Evolutionary conservation across 2,797 vertebrate genomes (phyloP).

Genomic region (Ciconia nigra): DNA sequence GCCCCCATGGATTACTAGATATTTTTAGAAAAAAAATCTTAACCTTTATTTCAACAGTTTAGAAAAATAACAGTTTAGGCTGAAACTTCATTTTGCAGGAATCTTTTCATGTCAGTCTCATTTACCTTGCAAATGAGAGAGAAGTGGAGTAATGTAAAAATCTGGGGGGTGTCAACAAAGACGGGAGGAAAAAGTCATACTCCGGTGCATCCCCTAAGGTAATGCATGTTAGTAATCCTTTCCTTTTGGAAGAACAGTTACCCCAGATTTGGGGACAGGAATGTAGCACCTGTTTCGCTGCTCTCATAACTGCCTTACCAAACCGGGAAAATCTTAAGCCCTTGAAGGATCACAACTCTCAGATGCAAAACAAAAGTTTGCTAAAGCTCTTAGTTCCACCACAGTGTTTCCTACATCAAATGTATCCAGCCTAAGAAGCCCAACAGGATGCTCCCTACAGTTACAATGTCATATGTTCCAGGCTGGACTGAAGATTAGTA

Average conservation of each 20-base stretch:
- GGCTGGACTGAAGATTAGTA: not conserved
- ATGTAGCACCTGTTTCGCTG: not conserved
- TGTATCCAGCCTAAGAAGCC: not conserved
- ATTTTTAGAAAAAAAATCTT: not conserved
- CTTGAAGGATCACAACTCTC: not conserved
- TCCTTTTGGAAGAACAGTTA: not conserved
- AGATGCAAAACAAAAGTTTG: not conserved
- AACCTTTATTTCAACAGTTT: not conserved
- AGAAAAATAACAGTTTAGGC: not conserved
- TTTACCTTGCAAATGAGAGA: not conserved
- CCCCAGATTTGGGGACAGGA: not conserved
- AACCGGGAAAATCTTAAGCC: not conserved
- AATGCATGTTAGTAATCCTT: no score
- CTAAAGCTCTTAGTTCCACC: not conserved
- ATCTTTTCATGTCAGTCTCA: not conserved
- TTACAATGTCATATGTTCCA: not conserved
- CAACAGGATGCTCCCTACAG: not conserved
- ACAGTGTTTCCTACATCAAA: not conserved
- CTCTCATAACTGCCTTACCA: not conserved
- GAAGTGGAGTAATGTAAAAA: not conserved
- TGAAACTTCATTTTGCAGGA: not conserved
- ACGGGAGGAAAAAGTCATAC: not conserved
- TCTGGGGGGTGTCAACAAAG: not conserved
- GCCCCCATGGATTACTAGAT: not conserved
- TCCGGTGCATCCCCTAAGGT: not conserved